Base-by-base conservation (phyloP, 2,797 vertebrate genomes). In the Poeciliopsis turneri region DNA sequence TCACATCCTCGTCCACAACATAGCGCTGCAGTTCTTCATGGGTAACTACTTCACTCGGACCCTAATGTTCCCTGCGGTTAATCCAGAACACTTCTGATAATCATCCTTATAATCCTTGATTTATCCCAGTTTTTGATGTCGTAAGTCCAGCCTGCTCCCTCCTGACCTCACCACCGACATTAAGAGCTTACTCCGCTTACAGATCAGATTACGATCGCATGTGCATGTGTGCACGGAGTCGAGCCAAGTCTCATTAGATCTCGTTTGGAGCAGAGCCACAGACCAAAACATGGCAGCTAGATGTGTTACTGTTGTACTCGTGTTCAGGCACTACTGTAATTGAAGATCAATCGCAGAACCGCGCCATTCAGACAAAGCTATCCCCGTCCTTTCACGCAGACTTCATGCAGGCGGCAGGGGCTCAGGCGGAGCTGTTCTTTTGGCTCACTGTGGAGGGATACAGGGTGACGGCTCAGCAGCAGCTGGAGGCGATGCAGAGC, bases 371-470 rank as follows among this genome's bases (percentile, higher is more conserved):
- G 46, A 72, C 68, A 41, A 74, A 71, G 51, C 28, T 83, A 4
- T 46, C 15, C 79, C 51, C 80, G 43, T 87, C 3, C 82, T 71
- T 80, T 70, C 23, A 57, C 79, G 15, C 88, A 99, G 98, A 99
- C 97, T 99, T 97, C 92, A 99, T 99, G 98, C 98, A 99, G 95
- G 97, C 96, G 78, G 97, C 97, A 39, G 98, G 97, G 71, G 98
- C 97, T 78, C 98, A 99, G 93, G 98, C 98, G 1, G 97, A 98
- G 93, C 96, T 99, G 80, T 99, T 99, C 94, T 99, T 99, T 94
- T 99, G 98, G 98, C 97, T 99, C 93, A 99, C 98, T 0, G 98
- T 99, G 87, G 98, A 99, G 94, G 98, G 98, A 43, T 99, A 99
- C 95, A 95, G 98, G 88, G 98, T 99, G 88, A 99, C 97, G 0